Conservation (phyloP, 2,888 invertebrate species). For the Sericinus montela region DNA sequence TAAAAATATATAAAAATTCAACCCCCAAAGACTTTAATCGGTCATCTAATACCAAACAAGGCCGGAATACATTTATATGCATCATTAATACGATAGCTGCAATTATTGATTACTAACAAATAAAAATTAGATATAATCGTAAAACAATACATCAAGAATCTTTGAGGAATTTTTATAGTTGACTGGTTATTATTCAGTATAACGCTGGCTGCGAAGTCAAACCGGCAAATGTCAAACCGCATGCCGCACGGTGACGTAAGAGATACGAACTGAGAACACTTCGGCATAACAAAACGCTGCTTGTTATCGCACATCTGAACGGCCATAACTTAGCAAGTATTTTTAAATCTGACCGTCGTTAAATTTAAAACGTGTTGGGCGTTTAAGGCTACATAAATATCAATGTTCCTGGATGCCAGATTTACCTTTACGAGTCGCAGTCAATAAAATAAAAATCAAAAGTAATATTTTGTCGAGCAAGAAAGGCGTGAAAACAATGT, state of each 20-base stretch:
- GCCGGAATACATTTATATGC: too few relatives aligned
- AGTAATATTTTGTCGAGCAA: too few relatives aligned
- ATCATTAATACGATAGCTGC: not conserved
- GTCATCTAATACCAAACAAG: too few relatives aligned
- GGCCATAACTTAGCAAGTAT: conserved; percentile 7
- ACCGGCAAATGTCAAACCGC: conserved; percentile 26
- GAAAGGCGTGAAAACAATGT: too few relatives aligned
- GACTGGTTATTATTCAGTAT: conserved; percentile 26
- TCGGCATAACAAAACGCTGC: conserved; percentile 1
- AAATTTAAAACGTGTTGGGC: not conserved
- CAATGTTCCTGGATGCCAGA: too few relatives aligned
- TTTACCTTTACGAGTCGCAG: too few relatives aligned
- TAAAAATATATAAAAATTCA: too few relatives aligned
- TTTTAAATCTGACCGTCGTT: conserved; percentile 12
- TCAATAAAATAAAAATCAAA: too few relatives aligned
- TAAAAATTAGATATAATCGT: conserved; percentile 22
- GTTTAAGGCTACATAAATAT: too few relatives aligned
- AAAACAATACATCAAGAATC: conserved; percentile 26
- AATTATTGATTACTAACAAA: conserved; percentile 8
- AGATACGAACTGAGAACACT: conserved; percentile 9
- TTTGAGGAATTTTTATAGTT: conserved; percentile 26
- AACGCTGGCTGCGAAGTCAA: conserved; percentile 17
- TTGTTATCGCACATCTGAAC: conserved; percentile 14
- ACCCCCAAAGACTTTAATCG: too few relatives aligned
- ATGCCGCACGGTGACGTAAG: conserved; percentile 24